Percentiles rank a stretch among this genome's conserved stretches.
These are phyloP conservation scores for Bellardia pandia DNA, from an alignment of 2,888 invertebrate species.

Conservation along the genomic window DNA sequence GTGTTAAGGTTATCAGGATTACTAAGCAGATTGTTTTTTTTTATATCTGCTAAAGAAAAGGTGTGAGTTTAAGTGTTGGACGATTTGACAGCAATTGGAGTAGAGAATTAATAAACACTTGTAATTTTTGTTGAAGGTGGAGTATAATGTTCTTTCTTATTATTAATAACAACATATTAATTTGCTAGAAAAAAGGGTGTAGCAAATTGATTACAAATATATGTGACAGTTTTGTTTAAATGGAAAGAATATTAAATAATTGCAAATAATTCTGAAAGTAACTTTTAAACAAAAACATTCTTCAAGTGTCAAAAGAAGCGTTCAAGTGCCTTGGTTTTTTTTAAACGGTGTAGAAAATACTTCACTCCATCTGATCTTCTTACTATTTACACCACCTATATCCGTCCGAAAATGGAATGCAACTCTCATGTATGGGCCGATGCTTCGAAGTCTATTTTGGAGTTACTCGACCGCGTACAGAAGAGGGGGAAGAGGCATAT, in stretches of 20 bases:
- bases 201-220: not conserved
- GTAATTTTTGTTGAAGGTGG: not conserved
- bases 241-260: not conserved
- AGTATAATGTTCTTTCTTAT: not conserved
- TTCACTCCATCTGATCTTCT: too few species aligned
- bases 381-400: too few species aligned
- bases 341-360: too few species aligned
- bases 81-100: not conserved
- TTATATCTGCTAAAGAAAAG: not conserved
- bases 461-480: too few species aligned
- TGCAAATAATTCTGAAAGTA: too few species aligned
- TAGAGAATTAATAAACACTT: slow-evolving; percentile 6
- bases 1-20: slow-evolving; percentile 29
- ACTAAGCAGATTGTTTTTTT: slow-evolving; percentile 41
- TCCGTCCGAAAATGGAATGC: too few species aligned
- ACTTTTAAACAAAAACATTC: too few species aligned
- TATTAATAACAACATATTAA: slow-evolving; percentile 8
- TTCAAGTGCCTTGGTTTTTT: too few species aligned
- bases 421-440: too few species aligned
- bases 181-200: not conserved
- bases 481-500: too few species aligned
- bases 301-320: too few species aligned
- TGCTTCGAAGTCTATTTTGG: too few species aligned
- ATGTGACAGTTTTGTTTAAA: not conserved
- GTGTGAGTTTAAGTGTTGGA: slow-evolving; percentile 11